Evolutionary conservation across 2,113 vertebrate species (phyloP).

Genomic region (Pteruthius melanotis): DNA sequence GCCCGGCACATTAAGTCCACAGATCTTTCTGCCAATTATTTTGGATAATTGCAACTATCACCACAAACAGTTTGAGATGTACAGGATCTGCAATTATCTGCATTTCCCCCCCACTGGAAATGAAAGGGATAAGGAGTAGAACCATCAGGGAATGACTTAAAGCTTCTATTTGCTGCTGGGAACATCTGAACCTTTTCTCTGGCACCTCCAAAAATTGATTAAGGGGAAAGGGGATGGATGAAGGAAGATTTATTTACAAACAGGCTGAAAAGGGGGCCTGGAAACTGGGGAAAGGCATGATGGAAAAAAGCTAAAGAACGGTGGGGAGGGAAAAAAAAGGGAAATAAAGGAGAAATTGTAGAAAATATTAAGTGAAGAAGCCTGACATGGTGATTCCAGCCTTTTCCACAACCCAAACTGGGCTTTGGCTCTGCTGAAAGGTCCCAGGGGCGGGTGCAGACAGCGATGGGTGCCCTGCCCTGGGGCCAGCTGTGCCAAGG

Average conservation of each 20-base stretch:
- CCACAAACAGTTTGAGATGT: slow-evolving; percentile 19
- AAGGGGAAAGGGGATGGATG: neutral
- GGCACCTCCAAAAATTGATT: neutral
- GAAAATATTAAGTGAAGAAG: neutral
- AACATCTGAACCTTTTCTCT: neutral
- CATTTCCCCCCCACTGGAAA: neutral
- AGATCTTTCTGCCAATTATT: slow-evolving; percentile 45
- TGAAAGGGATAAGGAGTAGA: slow-evolving; percentile 22
- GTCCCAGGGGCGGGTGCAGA: neutral
- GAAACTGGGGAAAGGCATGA: neutral
- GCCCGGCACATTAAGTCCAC: neutral
- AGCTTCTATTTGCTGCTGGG: neutral
- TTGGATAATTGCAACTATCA: slow-evolving; percentile 47
- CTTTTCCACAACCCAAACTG: accelerated
- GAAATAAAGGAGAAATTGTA: neutral
- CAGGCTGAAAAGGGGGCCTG: neutral
- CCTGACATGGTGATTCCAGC: neutral
- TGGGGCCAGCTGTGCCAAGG: too few relatives aligned
- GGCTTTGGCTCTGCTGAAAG: neutral
- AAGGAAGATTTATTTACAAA: slow-evolving; percentile 16
- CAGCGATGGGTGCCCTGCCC: neutral
- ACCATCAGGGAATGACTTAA: neutral
- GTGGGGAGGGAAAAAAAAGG: neutral
- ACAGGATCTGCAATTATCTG: slow-evolving; percentile 33
- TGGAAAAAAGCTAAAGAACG: neutral